These are phyloP conservation scores for Ichneumoninae sp. DNA, from an alignment of 2,888 invertebrate species.

Conservation along the genomic window DNA sequence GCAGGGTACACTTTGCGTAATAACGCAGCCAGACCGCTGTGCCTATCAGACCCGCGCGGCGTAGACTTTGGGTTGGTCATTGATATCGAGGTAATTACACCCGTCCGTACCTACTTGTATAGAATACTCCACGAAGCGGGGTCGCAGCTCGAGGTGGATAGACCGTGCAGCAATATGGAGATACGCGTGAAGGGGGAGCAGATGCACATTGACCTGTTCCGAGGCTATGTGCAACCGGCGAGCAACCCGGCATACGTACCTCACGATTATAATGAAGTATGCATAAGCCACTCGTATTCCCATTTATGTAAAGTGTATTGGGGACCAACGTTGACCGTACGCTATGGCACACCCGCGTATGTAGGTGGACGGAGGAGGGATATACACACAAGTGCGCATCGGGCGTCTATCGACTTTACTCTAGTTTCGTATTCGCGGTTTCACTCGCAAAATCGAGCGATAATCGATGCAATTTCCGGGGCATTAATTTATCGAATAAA, in stretches of 20 bases:
- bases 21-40: background rate
- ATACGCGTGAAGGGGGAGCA: conserved; percentile 18
- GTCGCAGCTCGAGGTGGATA: background rate
- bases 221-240: conserved; percentile 12
- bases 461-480: background rate
- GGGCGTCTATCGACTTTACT: background rate
- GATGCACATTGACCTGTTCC: conserved; percentile 22
- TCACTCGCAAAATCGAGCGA: background rate
- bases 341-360: conserved; percentile 8
- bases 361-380: background rate
- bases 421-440: background rate
- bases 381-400: background rate
- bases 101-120: background rate
- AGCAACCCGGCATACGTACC: conserved; percentile 30
- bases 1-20: background rate
- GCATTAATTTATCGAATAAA: background rate
- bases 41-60: background rate
- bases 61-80: conserved; percentile 50
- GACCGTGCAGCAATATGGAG: conserved; percentile 1
- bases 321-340: conserved; percentile 32
- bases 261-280: conserved; percentile 44
- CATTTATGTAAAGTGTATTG: conserved; percentile 49
- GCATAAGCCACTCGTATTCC: conserved; percentile 28
- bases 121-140: conserved; percentile 14
- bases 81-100: conserved; percentile 55